A percentile compares a stretch with the other conserved stretches of the same genome.
These are phyloP conservation scores for Sapajus apella DNA, from an alignment of 2,113 vertebrate species.

Conservation along the genomic window DNA sequence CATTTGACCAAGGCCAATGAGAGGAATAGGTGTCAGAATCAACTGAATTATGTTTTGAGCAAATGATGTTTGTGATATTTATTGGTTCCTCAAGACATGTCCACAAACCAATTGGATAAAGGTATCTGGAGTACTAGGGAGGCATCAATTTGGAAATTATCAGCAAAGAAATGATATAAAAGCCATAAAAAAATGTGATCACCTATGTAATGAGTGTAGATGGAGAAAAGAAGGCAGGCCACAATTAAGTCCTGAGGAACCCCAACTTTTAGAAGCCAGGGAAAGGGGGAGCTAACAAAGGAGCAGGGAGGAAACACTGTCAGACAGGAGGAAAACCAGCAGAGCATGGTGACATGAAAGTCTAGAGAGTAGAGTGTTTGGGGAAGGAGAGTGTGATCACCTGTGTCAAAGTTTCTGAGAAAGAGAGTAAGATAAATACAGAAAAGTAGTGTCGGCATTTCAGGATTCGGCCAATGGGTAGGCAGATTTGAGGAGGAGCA, in stretches of 20 bases:
- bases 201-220: neutral
- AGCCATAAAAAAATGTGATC: neutral
- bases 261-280: neutral
- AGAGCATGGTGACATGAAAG: neutral
- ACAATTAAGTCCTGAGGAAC: neutral
- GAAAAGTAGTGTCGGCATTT: neutral
- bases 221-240: neutral
- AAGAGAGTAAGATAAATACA: neutral
- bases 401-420: neutral
- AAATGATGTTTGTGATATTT: neutral
- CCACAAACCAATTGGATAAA: neutral
- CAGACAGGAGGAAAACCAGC: neutral
- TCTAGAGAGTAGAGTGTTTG: neutral
- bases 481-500: neutral
- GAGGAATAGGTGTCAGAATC: neutral
- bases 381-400: neutral
- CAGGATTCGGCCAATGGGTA: neutral
- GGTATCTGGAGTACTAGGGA: neutral
- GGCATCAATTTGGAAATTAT: neutral
- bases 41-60: neutral
- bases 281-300: neutral
- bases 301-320: neutral
- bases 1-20: neutral
- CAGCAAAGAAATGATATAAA: neutral
- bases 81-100: neutral